A percentile compares a stretch with the other conserved stretches of the same genome.
phyloP scores from a whole-genome alignment of 2,797 vertebrate species.

The Rhinatrema bivittatum region DNA sequence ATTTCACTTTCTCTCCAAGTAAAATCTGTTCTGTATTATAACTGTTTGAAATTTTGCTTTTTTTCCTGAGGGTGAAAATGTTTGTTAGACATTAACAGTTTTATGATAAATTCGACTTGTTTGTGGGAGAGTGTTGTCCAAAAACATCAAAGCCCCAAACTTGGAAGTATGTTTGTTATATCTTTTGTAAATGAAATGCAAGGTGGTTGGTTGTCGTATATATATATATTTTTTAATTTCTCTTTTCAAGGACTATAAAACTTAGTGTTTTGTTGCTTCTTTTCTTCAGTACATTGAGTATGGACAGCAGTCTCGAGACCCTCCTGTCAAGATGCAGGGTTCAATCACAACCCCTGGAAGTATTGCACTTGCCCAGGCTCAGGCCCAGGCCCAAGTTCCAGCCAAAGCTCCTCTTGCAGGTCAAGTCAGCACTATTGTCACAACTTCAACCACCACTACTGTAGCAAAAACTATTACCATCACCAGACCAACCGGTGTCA shows the following conservation, averaged over 20 bases:
- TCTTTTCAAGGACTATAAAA: neutral
- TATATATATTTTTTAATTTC: accelerated
- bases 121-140: too few relatives aligned
- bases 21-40: too few relatives aligned
- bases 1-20: too few relatives aligned
- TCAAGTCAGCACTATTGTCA: conserved; percentile 89
- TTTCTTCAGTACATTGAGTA: conserved; percentile 89
- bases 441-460: conserved; percentile 87
- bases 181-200: too few relatives aligned
- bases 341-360: conserved; percentile 97
- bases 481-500: conserved; percentile 84
- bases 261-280: conserved; percentile 2
- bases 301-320: conserved; percentile 96
- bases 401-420: conserved; percentile 81
- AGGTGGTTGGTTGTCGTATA: too few relatives aligned
- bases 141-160: too few relatives aligned
- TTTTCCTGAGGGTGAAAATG: too few relatives aligned
- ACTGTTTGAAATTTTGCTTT: too few relatives aligned
- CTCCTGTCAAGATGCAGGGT: conserved; percentile 98
- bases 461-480: conserved; percentile 91
- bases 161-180: too few relatives aligned
- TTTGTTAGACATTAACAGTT: too few relatives aligned
- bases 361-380: conserved; percentile 87
- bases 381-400: conserved; percentile 84
- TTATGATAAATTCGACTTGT: too few relatives aligned